A percentile compares a stretch with the other conserved stretches of the same genome.
Conservation (phyloP, 2,797 vertebrate species). For the Tokudaia muenninki region DNA sequence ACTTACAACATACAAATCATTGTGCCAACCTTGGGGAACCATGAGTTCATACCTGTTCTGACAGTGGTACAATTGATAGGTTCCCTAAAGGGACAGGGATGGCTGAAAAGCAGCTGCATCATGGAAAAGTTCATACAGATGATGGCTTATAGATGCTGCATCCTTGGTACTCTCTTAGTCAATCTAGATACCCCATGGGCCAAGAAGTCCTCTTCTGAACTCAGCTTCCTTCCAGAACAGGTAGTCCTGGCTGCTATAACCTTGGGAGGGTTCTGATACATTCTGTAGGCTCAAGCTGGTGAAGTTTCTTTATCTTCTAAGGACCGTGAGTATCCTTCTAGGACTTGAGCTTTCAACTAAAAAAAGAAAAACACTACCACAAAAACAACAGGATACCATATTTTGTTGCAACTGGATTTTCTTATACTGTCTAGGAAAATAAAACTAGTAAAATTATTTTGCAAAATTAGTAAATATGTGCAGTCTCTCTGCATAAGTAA, state of each 20-base stretch:
- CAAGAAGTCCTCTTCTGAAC: too few species aligned
- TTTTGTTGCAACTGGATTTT: background rate
- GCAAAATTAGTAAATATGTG: background rate
- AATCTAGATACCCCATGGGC: background rate
- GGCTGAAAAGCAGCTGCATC: background rate
- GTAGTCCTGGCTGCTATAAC: background rate
- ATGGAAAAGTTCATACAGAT: background rate
- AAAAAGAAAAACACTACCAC: too few species aligned
- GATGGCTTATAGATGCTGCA: too few species aligned
- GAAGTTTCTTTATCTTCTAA: background rate
- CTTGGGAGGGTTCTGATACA: background rate
- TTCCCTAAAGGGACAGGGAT: background rate
- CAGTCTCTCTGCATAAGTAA: background rate
- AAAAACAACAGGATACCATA: too few species aligned
- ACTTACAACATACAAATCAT: background rate
- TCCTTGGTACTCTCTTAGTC: background rate
- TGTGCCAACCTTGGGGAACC: background rate
- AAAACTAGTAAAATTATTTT: background rate
- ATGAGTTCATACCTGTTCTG: background rate
- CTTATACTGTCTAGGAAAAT: background rate
- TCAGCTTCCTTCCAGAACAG: background rate
- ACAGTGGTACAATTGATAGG: background rate
- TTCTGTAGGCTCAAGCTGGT: background rate
- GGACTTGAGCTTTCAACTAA: too few species aligned
- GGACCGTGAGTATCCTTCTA: too few species aligned